phyloP scores from a whole-genome alignment of 2,113 vertebrate species.

The Corythornis madagascariensis region DNA sequence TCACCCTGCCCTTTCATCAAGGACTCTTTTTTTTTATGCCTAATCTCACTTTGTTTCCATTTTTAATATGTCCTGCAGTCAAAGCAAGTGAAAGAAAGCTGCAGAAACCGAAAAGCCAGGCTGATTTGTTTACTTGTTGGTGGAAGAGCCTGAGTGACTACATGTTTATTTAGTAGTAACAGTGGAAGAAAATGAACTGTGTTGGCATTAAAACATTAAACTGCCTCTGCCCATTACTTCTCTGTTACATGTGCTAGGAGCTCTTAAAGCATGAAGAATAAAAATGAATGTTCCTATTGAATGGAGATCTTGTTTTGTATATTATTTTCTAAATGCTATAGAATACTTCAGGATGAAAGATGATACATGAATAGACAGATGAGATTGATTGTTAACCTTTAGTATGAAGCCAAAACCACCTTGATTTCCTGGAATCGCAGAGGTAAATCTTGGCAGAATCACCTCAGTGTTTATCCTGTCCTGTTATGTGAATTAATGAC shows the following conservation, averaged over 20 bases:
- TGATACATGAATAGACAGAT: not conserved
- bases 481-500: slow-evolving; percentile 25
- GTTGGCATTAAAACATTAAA: not conserved
- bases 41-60: not conserved
- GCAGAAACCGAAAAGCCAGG: not conserved
- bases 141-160: not conserved
- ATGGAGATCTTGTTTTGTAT: not conserved
- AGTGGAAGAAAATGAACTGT: not conserved
- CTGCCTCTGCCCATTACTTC: not conserved
- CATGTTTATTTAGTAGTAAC: not conserved
- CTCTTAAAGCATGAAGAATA: not conserved
- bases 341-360: slow-evolving; percentile 22
- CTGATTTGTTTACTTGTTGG: not conserved
- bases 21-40: not conserved
- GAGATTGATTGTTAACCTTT: slow-evolving; percentile 8
- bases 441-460: slow-evolving; percentile 44
- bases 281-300: not conserved
- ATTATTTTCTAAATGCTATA: slow-evolving; percentile 28
- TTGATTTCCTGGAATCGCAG: slow-evolving; percentile 58
- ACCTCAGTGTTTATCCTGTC: slow-evolving; percentile 37
- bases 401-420: slow-evolving; percentile 20
- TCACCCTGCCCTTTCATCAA: not conserved
- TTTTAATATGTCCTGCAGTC: not conserved
- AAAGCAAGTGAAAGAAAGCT: not conserved
- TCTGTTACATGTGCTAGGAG: not conserved